These are phyloP conservation scores for Dorcus parallelipipedus DNA, from an alignment of 2,888 invertebrate species.

Conservation along the genomic window DNA sequence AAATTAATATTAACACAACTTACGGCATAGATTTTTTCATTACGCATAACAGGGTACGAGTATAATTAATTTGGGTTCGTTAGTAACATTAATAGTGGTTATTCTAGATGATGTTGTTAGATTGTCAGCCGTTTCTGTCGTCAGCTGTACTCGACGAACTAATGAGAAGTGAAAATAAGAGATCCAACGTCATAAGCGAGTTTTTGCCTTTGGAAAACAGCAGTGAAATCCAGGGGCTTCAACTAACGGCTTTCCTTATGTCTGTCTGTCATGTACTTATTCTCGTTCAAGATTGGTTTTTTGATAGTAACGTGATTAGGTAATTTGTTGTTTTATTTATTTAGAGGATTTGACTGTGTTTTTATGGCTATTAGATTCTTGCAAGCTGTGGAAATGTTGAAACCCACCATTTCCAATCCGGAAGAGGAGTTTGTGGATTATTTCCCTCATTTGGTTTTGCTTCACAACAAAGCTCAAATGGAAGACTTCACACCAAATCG, in stretches of 20 bases:
- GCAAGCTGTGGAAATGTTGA: constrained; percentile 82
- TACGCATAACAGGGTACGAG: constrained; percentile 57
- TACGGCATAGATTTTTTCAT: constrained; percentile 68
- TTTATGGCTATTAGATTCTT: constrained; percentile 59
- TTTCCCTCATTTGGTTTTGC: constrained; percentile 77
- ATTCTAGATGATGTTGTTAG: constrained; percentile 74
- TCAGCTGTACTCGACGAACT: constrained; percentile 63
- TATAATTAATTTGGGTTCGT: constrained; percentile 5
- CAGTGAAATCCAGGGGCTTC: constrained; percentile 69
- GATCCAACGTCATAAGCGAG: constrained; percentile 54
- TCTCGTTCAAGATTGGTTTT: constrained; percentile 85
- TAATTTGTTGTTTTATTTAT: constrained; percentile 31
- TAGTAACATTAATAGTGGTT: not conserved
- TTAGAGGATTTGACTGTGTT: not conserved
- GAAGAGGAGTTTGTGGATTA: constrained; percentile 70
- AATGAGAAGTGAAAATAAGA: constrained; percentile 52
- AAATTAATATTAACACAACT: constrained; percentile 72
- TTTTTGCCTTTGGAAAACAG: constrained; percentile 62
- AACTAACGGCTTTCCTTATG: constrained; percentile 78
- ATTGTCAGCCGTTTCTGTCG: constrained; percentile 78
- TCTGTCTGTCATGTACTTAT: constrained; percentile 88
- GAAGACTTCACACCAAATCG: constrained; percentile 66
- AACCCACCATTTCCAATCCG: constrained; percentile 68
- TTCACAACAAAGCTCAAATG: constrained; percentile 77
- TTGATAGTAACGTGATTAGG: constrained; percentile 79